Percentiles rank a stretch among this genome's conserved stretches.
Evolutionary conservation across 2,797 vertebrate genomes (phyloP).

Genomic region (Myotis myotis): DNA sequence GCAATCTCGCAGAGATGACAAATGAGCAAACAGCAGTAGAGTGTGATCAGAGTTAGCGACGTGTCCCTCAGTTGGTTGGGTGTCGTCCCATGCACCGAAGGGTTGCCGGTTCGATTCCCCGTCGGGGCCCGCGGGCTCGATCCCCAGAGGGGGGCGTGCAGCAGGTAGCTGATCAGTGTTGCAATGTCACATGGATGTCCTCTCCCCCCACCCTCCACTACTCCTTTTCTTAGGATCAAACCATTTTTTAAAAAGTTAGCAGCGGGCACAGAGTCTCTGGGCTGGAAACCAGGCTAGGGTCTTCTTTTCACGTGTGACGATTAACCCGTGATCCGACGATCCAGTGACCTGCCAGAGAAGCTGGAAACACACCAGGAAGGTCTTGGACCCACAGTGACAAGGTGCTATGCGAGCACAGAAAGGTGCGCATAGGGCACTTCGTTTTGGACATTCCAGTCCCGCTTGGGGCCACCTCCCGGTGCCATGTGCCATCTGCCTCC

Average conservation of each 20-base stretch:
- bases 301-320: neutral
- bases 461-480: neutral
- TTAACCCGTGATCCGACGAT: neutral
- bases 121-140: too few relatives aligned
- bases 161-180: too few relatives aligned
- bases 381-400: neutral
- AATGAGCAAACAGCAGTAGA: neutral
- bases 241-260: too few relatives aligned
- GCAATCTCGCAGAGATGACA: neutral
- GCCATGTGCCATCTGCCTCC: neutral
- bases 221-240: too few relatives aligned
- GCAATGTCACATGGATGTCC: too few relatives aligned
- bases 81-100: too few relatives aligned
- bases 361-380: neutral
- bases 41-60: neutral
- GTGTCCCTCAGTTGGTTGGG: too few relatives aligned
- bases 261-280: accelerated
- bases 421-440: neutral
- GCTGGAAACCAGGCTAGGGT: neutral
- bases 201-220: too few relatives aligned
- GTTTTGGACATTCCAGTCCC: neutral
- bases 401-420: neutral
- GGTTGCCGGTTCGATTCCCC: too few relatives aligned
- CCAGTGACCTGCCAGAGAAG: neutral
- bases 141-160: too few relatives aligned